Conservation (phyloP, 2,888 invertebrate genomes). For the Mellilla xanthometata region DNA sequence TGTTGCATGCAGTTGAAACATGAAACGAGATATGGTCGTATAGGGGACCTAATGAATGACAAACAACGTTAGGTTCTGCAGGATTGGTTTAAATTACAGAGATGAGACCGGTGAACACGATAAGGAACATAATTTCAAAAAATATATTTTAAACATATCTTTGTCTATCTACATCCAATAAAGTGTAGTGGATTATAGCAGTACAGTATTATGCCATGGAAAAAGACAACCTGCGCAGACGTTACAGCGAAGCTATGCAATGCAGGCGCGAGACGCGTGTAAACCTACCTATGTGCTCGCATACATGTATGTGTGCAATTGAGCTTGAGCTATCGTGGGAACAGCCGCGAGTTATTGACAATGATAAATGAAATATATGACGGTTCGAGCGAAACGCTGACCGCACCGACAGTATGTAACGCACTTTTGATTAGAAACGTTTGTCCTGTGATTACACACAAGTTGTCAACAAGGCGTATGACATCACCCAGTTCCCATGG, state of each 20-base stretch:
- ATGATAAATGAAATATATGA: conserved; percentile 51
- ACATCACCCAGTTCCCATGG: conserved; percentile 62
- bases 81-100: no score
- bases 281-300: conserved; percentile 34
- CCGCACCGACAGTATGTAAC: conserved; percentile 28
- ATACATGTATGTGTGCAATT: conserved; percentile 46
- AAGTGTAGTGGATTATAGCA: no score
- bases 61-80: conserved; percentile 5
- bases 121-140: no score
- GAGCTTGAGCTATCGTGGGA: conserved; percentile 51
- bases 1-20: conserved; percentile 55
- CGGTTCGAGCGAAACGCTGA: conserved; percentile 37
- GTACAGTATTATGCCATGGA: no score
- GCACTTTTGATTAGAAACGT: conserved; percentile 38
- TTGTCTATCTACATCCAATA: no score
- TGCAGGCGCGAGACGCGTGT: conserved; percentile 2
- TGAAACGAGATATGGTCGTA: conserved; percentile 40
- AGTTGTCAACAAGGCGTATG: conserved; percentile 39
- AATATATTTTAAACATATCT: no score
- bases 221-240: conserved; percentile 1
- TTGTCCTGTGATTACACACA: conserved; percentile 37
- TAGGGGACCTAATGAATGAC: conserved; percentile 19
- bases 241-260: not conserved
- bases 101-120: no score
- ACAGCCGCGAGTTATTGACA: conserved; percentile 44